Percentiles rank a stretch among this genome's conserved stretches.
These are phyloP conservation scores for Sipha flava DNA, from an alignment of 1,140 invertebrate genomes.

Conservation along the genomic window DNA sequence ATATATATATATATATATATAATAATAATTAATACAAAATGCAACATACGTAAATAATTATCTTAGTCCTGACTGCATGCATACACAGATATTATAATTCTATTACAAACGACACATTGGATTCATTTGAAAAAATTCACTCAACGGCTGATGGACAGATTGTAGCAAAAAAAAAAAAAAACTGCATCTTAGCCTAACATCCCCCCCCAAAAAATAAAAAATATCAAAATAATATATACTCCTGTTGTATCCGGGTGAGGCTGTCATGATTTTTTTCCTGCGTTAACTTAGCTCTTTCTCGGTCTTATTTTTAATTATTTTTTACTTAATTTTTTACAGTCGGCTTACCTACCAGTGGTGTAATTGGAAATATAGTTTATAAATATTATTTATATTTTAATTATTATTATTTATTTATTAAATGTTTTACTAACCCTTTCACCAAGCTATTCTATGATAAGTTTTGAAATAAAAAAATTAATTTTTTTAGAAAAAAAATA, in stretches of 20 bases:
- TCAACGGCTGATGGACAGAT: constrained; percentile 31
- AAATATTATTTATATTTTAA: constrained; percentile 25
- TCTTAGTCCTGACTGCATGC: constrained; percentile 28
- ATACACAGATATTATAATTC: constrained; percentile 28
- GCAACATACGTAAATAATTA: constrained; percentile 32
- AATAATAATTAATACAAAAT: constrained; percentile 33
- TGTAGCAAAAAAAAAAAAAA: constrained; percentile 30
- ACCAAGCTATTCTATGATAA: constrained; percentile 32
- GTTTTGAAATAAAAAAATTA: constrained; percentile 18
- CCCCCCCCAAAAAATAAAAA: not conserved
- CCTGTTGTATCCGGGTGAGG: constrained; percentile 27
- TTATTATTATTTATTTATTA: constrained; percentile 11
- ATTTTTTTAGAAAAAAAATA: constrained; percentile 2
- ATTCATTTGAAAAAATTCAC: constrained; percentile 25
- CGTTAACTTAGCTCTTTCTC: constrained; percentile 22
- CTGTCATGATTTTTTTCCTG: constrained; percentile 24
- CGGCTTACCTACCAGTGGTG: constrained; percentile 32
- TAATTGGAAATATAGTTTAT: constrained; percentile 28
- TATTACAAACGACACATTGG: constrained; percentile 30
- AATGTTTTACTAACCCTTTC: constrained; percentile 28
- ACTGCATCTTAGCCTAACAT: constrained; percentile 16
- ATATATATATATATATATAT: too few species aligned
- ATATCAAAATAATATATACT: constrained; percentile 29
- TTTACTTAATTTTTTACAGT: constrained; percentile 9
- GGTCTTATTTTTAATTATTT: not conserved